These are phyloP conservation scores for Drosophila nigromelanica DNA, from an alignment of 1,140 invertebrate species.

Conservation along the genomic window DNA sequence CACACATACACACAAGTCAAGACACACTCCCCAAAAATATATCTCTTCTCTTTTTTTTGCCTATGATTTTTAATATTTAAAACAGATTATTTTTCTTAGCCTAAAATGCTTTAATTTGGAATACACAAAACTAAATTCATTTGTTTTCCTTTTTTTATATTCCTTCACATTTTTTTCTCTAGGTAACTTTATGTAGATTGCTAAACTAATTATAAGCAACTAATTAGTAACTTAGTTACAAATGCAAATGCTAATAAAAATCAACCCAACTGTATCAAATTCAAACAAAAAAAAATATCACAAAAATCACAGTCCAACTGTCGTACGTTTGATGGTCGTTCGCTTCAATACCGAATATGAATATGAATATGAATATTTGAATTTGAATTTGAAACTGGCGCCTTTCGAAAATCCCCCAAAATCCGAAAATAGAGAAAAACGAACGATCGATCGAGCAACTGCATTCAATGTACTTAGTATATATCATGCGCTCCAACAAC, in stretches of 20 bases:
- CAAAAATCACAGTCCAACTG: conserved; percentile 71
- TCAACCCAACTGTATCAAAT: conserved; percentile 49
- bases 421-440: conserved; percentile 22
- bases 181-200: conserved; percentile 84
- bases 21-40: conserved; percentile 25
- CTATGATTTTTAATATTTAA: conserved; percentile 35
- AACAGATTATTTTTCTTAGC: conserved; percentile 25
- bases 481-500: conserved; percentile 72
- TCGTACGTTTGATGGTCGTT: conserved; percentile 64
- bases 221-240: conserved; percentile 73
- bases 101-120: conserved; percentile 43
- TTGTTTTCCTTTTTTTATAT: conserved; percentile 62
- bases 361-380: conserved; percentile 51
- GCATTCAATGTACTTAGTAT: conserved; percentile 56
- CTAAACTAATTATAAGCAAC: conserved; percentile 64
- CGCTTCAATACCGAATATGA: conserved; percentile 52
- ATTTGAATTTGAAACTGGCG: conserved; percentile 62
- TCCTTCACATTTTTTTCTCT: conserved; percentile 72
- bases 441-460: conserved; percentile 57
- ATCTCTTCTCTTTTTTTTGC: conserved; percentile 27
- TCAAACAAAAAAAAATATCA: conserved; percentile 30
- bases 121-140: conserved; percentile 62
- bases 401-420: conserved; percentile 53
- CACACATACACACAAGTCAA: conserved; percentile 6
- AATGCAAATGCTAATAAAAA: conserved; percentile 71